phyloP scores from a whole-genome alignment of 2,113 vertebrate species.

The Neolamprologus devosi region DNA sequence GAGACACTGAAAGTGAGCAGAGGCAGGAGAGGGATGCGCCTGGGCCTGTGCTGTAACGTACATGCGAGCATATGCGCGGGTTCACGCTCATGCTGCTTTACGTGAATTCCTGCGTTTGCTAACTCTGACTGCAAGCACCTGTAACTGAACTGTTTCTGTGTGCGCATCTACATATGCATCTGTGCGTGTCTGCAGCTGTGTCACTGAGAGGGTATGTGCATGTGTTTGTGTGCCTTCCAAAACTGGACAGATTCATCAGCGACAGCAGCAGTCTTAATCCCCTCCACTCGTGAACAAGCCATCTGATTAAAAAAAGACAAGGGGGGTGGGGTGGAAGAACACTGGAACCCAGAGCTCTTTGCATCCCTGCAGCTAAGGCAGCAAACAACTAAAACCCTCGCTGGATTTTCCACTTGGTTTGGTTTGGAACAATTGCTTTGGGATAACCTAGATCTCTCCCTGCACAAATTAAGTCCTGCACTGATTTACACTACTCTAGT shows the following conservation, averaged over 20 bases:
- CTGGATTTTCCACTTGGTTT: constrained; percentile 64
- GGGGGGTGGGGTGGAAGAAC: constrained; percentile 1
- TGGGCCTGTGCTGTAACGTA: neutral
- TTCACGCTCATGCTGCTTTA: neutral
- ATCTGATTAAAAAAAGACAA: constrained; percentile 63
- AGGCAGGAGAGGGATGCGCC: neutral
- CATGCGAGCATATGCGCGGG: neutral
- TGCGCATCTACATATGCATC: neutral
- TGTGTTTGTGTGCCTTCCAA: constrained; percentile 20
- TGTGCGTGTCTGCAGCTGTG: neutral
- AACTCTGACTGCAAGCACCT: neutral
- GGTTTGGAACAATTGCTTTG: constrained; percentile 66
- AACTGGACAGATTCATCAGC: constrained; percentile 40
- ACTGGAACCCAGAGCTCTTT: constrained; percentile 32
- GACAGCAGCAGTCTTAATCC: constrained; percentile 45
- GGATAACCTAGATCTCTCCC: constrained; percentile 56
- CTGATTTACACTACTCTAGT: constrained; percentile 15
- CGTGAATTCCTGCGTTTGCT: neutral
- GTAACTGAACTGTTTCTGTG: neutral
- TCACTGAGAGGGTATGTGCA: neutral
- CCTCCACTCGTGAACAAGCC: constrained; percentile 51
- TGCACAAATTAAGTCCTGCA: constrained; percentile 43
- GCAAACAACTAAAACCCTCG: constrained; percentile 50
- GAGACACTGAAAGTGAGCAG: neutral
- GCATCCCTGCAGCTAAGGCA: constrained; percentile 45